Evolutionary conservation across 1,140 invertebrate genomes (phyloP).

Genomic region (Periplaneta americana): DNA sequence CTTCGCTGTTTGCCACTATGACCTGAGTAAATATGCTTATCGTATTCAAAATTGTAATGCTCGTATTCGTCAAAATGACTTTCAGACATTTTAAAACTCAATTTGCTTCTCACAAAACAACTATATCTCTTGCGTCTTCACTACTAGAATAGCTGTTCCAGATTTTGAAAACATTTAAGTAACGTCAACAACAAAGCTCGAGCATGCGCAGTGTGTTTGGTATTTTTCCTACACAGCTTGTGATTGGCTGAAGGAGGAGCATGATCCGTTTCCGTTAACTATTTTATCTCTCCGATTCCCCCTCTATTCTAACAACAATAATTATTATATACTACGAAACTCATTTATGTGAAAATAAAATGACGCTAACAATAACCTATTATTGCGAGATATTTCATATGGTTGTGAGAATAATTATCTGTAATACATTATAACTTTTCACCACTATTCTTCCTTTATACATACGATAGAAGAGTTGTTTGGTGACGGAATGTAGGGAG

Average conservation of each 20-base stretch:
- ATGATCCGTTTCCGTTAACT: too few species aligned
- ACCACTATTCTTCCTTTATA: too few species aligned
- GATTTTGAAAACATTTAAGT: background rate
- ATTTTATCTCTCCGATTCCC: too few species aligned
- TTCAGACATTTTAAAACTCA: conserved; percentile 59
- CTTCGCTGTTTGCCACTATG: conserved; percentile 75
- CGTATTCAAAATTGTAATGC: conserved; percentile 85
- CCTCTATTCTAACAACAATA: too few species aligned
- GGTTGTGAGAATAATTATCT: too few species aligned
- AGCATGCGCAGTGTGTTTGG: background rate
- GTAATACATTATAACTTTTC: too few species aligned
- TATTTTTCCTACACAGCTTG: background rate
- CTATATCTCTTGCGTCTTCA: background rate
- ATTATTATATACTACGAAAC: background rate
- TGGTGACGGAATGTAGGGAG: too few species aligned
- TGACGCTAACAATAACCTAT: too few species aligned
- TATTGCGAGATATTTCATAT: too few species aligned
- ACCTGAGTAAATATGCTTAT: conserved; percentile 77
- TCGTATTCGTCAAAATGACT: conserved; percentile 82
- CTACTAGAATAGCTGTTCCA: background rate
- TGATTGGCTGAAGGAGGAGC: background rate
- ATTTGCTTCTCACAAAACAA: background rate
- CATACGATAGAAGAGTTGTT: too few species aligned
- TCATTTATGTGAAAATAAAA: too few species aligned
- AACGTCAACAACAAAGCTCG: background rate